Evolutionary conservation across 2,113 vertebrate species (phyloP).

Genomic region (Amia ocellicauda): DNA sequence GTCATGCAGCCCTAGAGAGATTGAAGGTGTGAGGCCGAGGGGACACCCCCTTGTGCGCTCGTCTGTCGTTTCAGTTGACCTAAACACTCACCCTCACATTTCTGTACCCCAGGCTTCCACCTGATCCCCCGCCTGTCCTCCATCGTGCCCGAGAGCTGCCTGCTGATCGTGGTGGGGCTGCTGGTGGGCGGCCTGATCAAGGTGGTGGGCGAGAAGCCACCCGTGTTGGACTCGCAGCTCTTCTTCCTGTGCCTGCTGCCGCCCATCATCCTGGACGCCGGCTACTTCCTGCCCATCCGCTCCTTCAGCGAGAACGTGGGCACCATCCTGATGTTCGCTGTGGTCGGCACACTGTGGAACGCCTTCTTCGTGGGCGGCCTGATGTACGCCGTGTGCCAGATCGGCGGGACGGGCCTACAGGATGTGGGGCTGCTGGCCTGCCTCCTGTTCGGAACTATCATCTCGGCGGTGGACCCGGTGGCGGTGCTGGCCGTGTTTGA

Average conservation of each 20-base stretch:
- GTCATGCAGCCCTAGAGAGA: too few relatives aligned
- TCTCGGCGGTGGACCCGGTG: conserved; percentile 94
- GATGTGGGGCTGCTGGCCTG: conserved; percentile 78
- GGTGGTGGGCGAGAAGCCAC: conserved; percentile 75
- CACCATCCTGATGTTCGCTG: conserved; percentile 95
- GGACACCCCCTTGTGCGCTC: too few relatives aligned
- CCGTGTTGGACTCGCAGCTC: conserved; percentile 70
- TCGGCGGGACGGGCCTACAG: conserved; percentile 55
- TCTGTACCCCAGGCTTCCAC: conserved; percentile 78
- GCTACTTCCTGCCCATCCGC: conserved; percentile 94
- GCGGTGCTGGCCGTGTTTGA: conserved; percentile 95
- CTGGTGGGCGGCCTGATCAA: conserved; percentile 89
- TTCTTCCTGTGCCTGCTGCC: conserved; percentile 96
- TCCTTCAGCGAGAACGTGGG: conserved; percentile 95
- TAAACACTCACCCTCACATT: neutral
- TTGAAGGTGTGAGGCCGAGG: too few relatives aligned
- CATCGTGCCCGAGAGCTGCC: conserved; percentile 95
- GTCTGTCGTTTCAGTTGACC: too few relatives aligned
- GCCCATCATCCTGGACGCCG: conserved; percentile 95
- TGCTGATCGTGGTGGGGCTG: conserved; percentile 90
- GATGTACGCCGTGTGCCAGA: conserved; percentile 82
- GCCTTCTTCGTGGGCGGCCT: conserved; percentile 88
- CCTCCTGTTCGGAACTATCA: conserved; percentile 89
- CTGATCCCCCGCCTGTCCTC: conserved; percentile 81
- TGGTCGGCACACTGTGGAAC: conserved; percentile 94